A percentile compares a stretch with the other conserved stretches of the same genome.
Evolutionary conservation across 2,797 vertebrate species (phyloP).

Genomic region (Clamator glandarius): DNA sequence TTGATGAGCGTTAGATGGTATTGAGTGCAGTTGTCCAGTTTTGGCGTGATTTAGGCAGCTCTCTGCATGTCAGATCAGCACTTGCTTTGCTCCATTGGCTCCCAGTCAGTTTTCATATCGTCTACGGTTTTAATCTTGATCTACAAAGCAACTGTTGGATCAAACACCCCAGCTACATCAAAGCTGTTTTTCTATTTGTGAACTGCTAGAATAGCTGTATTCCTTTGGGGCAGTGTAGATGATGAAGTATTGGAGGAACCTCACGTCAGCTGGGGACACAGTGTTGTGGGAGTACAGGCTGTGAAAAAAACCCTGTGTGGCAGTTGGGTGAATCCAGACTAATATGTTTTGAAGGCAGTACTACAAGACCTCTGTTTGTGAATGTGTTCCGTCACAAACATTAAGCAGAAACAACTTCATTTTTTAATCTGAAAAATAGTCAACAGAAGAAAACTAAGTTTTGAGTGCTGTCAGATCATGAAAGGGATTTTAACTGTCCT

Average conservation of each 20-base stretch:
- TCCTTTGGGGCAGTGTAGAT: background rate
- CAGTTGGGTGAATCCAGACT: background rate
- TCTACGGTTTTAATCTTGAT: constrained; percentile 5
- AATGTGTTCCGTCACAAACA: background rate
- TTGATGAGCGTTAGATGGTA: background rate
- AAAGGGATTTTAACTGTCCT: background rate
- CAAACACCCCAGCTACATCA: constrained; percentile 6
- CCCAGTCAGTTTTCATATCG: background rate
- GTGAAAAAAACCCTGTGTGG: fast-evolving
- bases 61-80: background rate
- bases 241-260: background rate
- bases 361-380: background rate
- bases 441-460: background rate
- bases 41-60: background rate
- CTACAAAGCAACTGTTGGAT: constrained; percentile 28
- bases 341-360: background rate
- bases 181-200: background rate
- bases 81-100: background rate
- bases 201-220: background rate
- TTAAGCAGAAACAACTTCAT: background rate
- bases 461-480: background rate
- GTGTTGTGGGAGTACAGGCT: background rate
- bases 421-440: background rate
- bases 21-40: background rate
- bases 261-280: background rate